Evolutionary conservation across 2,113 vertebrate species (phyloP), one percentile per base, ranked within the genome.

Genomic region (Stigmatopora argus): DNA sequence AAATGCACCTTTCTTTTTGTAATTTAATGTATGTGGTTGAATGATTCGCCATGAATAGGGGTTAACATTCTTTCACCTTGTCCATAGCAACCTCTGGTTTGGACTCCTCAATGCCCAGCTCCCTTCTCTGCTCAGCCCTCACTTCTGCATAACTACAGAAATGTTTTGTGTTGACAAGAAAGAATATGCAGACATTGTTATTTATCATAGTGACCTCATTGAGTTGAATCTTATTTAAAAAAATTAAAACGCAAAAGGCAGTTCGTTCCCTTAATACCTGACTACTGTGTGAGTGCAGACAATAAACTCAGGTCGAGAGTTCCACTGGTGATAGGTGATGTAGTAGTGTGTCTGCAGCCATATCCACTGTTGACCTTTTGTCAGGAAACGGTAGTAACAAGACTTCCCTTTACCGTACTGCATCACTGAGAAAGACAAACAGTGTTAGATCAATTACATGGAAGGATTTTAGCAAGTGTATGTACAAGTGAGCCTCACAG

Each of bases 311-410:
- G 97, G 97, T 64, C 95, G 91, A 61, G 96, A 99, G 91, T 99
- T 99, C 97, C 97, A 99, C 83, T 98, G 96, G 83, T 99, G 96
- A 69, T 99, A 98, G 64, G 97, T 99, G 80, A 98, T 98, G 81
- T 99, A 99, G 89, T 98, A 98, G 84, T 96, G 96, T 18, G 96
- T 99, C 67, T 99, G 97, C 38, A 99, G 90, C 96, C 97, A 99
- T 86, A 99, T 98, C 97, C 97, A 99, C 60, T 99, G 97, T 34
- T 99, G 97, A 65, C 97, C 97, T 91, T 99, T 99, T 41, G 96
- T 99, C 78, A 99, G 91, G 88, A 99, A 99, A 69, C 97, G 92
- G 75, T 99, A 98, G 89, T 98, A 97, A 84, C 97, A 99, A 3
- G 97, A 98, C 86, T 98, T 99, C 72, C 97, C 97, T 92, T 99